Evolutionary conservation across 2,888 invertebrate genomes (phyloP).

Genomic region (Micoletzkya japonica): DNA sequence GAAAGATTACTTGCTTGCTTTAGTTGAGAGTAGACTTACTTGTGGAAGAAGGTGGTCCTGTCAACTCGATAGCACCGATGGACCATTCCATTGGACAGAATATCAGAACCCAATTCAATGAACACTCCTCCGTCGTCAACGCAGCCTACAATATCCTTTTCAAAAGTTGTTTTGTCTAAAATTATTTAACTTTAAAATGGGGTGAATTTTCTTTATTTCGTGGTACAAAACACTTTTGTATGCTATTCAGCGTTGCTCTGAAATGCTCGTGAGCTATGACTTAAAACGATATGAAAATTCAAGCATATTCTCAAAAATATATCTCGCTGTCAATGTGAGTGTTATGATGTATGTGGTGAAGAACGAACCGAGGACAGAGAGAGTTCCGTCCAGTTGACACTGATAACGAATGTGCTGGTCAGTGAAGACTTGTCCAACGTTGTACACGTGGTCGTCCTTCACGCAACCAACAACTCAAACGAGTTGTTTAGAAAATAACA

Average conservation of each 20-base stretch:
- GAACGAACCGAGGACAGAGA: slow-evolving; percentile 48
- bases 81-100: slow-evolving; percentile 57
- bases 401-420: slow-evolving; percentile 61
- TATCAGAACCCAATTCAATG: slow-evolving; percentile 57
- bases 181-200: not conserved
- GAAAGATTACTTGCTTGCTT: not conserved
- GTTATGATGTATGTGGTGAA: too few relatives aligned
- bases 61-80: slow-evolving; percentile 59
- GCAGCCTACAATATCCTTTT: slow-evolving; percentile 47
- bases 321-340: too few relatives aligned
- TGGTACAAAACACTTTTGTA: not conserved
- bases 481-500: too few relatives aligned
- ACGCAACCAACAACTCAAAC: slow-evolving; percentile 58
- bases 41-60: slow-evolving; percentile 59
- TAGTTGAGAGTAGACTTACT: slow-evolving; percentile 43
- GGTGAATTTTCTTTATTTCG: not conserved
- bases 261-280: not conserved
- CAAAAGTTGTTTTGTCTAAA: not conserved
- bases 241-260: not conserved
- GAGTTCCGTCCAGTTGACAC: slow-evolving; percentile 52
- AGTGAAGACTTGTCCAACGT: slow-evolving; percentile 58
- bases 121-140: slow-evolving; percentile 55
- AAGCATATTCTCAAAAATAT: not conserved
- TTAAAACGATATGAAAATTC: not conserved
- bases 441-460: slow-evolving; percentile 53